Percentiles rank a stretch among this genome's conserved stretches.
Conservation (phyloP, 2,797 vertebrate species). For the Clarias laeviceps region DNA sequence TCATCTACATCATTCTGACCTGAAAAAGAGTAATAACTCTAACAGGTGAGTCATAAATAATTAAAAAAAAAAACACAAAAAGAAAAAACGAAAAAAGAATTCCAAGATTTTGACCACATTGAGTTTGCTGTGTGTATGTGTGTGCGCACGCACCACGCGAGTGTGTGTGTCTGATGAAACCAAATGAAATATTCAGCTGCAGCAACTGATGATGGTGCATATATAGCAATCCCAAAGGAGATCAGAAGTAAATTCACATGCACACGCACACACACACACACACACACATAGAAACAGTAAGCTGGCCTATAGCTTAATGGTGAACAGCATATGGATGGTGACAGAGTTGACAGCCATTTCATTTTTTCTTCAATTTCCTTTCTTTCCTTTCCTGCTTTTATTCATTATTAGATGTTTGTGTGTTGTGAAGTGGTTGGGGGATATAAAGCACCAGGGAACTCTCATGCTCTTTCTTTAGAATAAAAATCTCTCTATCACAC, state of each 20-base stretch:
- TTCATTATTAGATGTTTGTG: conserved; percentile 12
- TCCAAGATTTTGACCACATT: background rate
- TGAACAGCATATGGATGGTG: conserved; percentile 4
- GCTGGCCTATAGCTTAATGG: background rate
- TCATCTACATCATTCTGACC: background rate
- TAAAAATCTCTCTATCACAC: background rate
- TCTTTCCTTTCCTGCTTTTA: background rate
- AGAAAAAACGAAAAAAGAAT: background rate
- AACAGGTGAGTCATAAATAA: background rate
- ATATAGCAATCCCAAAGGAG: conserved; percentile 37
- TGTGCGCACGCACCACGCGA: too few relatives aligned
- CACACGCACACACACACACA: conserved; percentile 10
- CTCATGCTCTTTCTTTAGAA: background rate
- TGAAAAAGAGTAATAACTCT: background rate
- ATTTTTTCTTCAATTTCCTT: background rate
- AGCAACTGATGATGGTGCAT: conserved; percentile 31
- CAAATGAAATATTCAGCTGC: conserved; percentile 39
- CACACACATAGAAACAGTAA: background rate
- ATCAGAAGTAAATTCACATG: conserved; percentile 30
- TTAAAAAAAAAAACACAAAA: background rate
- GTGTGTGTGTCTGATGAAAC: conserved; percentile 47
- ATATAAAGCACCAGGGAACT: background rate
- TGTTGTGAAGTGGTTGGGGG: background rate
- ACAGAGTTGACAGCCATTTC: conserved; percentile 20
- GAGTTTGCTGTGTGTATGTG: conserved; percentile 6